Evolutionary conservation across 2,797 vertebrate genomes (phyloP), one percentile per base, ranked within the genome.

Genomic region (Philypnodon macrostomus): DNA sequence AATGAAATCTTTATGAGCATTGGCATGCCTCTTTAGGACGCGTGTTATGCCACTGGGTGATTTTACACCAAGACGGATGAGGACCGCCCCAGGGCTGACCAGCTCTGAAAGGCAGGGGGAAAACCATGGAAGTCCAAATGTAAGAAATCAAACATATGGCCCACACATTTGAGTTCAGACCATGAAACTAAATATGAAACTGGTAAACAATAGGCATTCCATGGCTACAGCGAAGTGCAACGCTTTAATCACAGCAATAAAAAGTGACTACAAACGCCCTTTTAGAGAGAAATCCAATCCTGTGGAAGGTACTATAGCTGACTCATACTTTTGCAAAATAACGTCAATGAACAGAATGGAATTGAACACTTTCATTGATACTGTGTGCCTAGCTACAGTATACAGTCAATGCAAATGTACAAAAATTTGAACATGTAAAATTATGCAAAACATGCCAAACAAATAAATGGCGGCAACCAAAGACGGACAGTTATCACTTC

Each of bases 1-100:
- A 86, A 86, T 64, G 71, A 79, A 67, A 65, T 67, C 84, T 81
- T 81, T 84, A 85, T 82, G 71, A 70, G 47, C 33, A 54, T 21
- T 5, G 10, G 7, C 56, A 69, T 64, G 49, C 27, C 53, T 45
- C 41, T 59, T 51, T 40, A 59, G 63, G 48, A 68, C 10, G 45
- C 15, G 41, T 61, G 60, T 62, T 63, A 74, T 52, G 74, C 53
- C 59, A 45, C 4, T 53, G 65, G 53, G 41, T 23, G 36, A 53
- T 60, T 69, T 72, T 54, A 58, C 44, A 58, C 3, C 14, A 15
- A 36, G 34, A 40, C 23, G 45, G 58, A 64, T 40, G 16, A 59
- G 77, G 2, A 53, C 16, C 2, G 34, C 79, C 75, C 8, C 1
- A 41, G 72, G 81, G 73, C 19, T 39, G 50, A 31, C 44, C 0